Base-by-base conservation (phyloP, 2,888 invertebrate species). In the Cosmia pyralina region DNA sequence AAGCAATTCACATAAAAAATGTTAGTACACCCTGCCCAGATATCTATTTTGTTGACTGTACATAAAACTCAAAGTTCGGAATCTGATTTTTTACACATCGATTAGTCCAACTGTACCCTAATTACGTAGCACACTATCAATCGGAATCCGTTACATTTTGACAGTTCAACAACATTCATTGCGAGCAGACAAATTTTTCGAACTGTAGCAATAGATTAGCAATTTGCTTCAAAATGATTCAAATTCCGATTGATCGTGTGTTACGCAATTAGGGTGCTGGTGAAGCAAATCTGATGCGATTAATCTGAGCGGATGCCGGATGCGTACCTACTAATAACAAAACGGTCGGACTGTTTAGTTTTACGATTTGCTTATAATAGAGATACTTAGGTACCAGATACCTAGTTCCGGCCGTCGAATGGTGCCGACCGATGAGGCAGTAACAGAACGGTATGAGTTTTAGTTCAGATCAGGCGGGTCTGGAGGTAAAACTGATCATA, bases 281-380 rank as follows among this genome's bases (percentile, higher is more conserved):
- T 65, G 41, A 58, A 19, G 13, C 22, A 41, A 55, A n/a, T 58
- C 22, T 22, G 19, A 19, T 38, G 19, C 13, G 13, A 28, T 34
- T 52, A 17, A 17, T 55, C 28, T 41, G 41, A 74, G 41, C 41
- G n/a, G 58, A 74, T 58, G 13, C n/a, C n/a, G n/a, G n/a, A n/a
- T n/a, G n/a, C n/a, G n/a, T n/a, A n/a, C n/a, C 50, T 70, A 28
- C 48, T 50, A 13, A 34, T 59, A 11, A 57, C 19, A 28, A 44
- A 46, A 59, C 28, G 7, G 34, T 19, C 19, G 22, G 19, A 34
- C 19, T 73, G 19, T 72, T 38, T 38, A 58, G 28, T 58, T 50
- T n/a, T 41, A 50, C n/a, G 17, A 58, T 28, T 73, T 58, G n/a
- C 41, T 74, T 41, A 38, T 4, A 38, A 4, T 5, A 38, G 38